Base-by-base conservation (phyloP, 1,140 invertebrate species). In the Branchinecta lynchi region DNA sequence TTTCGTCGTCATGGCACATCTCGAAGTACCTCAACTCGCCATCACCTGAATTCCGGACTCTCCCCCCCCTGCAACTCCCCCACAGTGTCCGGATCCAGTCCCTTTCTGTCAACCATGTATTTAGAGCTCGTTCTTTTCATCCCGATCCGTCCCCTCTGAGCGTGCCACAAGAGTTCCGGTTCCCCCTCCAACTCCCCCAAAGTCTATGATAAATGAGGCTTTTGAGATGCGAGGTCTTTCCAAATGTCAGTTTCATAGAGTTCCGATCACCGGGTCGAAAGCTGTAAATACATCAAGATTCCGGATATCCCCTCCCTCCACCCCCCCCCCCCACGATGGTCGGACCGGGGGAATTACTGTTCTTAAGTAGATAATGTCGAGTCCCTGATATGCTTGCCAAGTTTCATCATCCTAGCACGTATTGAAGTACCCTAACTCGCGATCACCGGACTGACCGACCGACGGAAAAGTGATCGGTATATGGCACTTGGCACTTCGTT, bases 161-260 rank as follows among this genome's bases (percentile, higher is more conserved):
- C 46, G 46, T 51, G 9, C n/a, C n/a, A 9, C 46, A 51, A 51
- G 46, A 51, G 9, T 51, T 9, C 46, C n/a, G 46, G 46, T 51
- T 51, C 46, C 46, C 46, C 46, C 46, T 51, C 46, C 46, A 51
- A 51, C 9, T 51, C 46, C 46, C 46, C 46, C 46, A 51, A 51
- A 9, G 46, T 9, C 46, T 9, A 9, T n/a, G 46, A 9, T 9
- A 51, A 51, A 51, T 51, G n/a, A 51, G 46, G n/a, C 9, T n/a
- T 51, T n/a, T 51, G 46, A 51, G 46, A 51, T n/a, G n/a, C 46
- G 46, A 51, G 46, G 46, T 51, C n/a, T n/a, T 51, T 51, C 46
- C n/a, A 51, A 51, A 51, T 51, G n/a, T 51, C 46, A 51, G n/a
- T 51, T 51, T 51, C 46, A 51, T 51, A 9, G n/a, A 51, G 46